phyloP scores from a whole-genome alignment of 2,888 invertebrate genomes.

The Protophormia terraenovae region DNA sequence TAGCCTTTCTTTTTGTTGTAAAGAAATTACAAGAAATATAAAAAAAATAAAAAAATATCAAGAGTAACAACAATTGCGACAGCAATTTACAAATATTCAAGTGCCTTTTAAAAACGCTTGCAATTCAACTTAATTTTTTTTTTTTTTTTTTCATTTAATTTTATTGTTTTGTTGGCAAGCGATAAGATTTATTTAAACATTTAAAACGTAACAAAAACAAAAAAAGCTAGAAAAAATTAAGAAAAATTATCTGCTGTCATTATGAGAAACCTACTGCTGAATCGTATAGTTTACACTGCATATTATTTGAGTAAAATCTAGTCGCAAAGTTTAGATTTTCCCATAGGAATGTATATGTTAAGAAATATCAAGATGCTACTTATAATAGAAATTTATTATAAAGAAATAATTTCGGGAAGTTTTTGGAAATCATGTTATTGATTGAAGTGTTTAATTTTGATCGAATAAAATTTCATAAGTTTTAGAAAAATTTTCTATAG shows the following conservation, averaged over 20 bases:
- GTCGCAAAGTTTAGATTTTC: no score
- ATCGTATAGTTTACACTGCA: not conserved
- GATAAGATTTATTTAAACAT: slow-evolving; percentile 15
- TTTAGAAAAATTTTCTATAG: no score
- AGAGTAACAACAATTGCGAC: not conserved
- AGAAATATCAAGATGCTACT: no score
- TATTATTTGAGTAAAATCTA: not conserved
- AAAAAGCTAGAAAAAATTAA: not conserved
- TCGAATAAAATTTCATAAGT: no score
- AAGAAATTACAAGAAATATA: not conserved
- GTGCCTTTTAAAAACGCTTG: not conserved
- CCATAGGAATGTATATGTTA: no score
- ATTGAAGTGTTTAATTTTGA: no score
- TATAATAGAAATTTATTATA: no score
- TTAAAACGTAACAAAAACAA: not conserved
- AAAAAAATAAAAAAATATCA: no score
- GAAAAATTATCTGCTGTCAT: not conserved
- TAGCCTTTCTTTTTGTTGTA: not conserved
- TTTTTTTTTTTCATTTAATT: not conserved
- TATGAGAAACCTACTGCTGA: not conserved
- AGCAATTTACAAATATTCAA: not conserved
- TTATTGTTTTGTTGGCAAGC: not conserved
- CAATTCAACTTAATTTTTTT: not conserved
- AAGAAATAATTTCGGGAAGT: no score
- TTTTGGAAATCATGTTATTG: no score